These are phyloP conservation scores for Andricus curvator DNA, from an alignment of 2,888 invertebrate genomes.

Conservation along the genomic window DNA sequence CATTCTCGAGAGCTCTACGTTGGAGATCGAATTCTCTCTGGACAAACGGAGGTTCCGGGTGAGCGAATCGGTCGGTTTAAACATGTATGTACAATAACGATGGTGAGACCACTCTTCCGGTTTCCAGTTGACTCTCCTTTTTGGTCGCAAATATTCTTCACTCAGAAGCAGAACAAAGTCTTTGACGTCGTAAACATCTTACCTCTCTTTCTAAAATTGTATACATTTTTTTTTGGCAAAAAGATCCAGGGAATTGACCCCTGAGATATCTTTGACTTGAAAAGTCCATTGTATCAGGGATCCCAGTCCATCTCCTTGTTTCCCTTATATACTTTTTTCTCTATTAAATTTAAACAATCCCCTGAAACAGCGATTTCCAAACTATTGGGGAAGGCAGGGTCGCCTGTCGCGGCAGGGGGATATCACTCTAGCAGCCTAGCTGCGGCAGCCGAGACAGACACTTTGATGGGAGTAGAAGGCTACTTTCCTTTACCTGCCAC, in stretches of 20 bases:
- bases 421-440: too few relatives aligned
- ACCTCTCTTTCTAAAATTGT: neutral
- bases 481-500: too few relatives aligned
- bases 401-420: too few relatives aligned
- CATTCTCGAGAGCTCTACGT: constrained; percentile 56
- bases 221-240: neutral
- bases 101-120: constrained; percentile 14
- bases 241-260: neutral
- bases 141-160: constrained; percentile 26
- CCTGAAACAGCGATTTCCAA: too few relatives aligned
- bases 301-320: too few relatives aligned
- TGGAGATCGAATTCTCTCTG: constrained; percentile 67
- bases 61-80: constrained; percentile 50
- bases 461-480: too few relatives aligned
- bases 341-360: too few relatives aligned
- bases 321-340: too few relatives aligned
- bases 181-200: neutral
- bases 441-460: too few relatives aligned
- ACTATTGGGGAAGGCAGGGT: too few relatives aligned
- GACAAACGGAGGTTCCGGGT: constrained; percentile 67
- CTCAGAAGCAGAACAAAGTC: constrained; percentile 32
- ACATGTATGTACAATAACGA: constrained; percentile 3
- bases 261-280: neutral
- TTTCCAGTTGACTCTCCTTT: constrained; percentile 29
- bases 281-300: too few relatives aligned